These are phyloP conservation scores for Styela plicata DNA, from an alignment of 23 tunicate species.

Conservation along the genomic window DNA sequence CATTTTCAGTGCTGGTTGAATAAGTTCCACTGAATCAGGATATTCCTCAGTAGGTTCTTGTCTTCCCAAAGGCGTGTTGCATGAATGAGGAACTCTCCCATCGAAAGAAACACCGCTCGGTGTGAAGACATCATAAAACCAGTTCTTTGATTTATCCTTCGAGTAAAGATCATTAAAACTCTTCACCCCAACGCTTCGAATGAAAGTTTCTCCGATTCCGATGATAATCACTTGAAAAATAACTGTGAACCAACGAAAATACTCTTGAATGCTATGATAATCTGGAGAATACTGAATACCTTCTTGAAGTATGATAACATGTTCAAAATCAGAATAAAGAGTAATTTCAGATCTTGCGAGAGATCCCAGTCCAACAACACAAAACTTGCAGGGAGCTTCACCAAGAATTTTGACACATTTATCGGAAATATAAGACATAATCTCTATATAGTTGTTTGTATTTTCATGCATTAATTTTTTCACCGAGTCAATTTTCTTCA, in stretches of 20 bases:
- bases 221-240: conserved; percentile 34
- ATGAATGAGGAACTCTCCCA: conserved; percentile 48
- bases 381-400: conserved; percentile 34
- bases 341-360: conserved; percentile 35
- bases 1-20: conserved; percentile 39
- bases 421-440: conserved; percentile 11
- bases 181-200: conserved; percentile 26
- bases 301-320: conserved; percentile 38
- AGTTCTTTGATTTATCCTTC: neutral
- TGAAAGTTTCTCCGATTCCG: conserved; percentile 42
- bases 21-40: conserved; percentile 25
- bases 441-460: conserved; percentile 3
- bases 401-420: conserved; percentile 20
- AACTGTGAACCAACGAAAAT: conserved; percentile 45
- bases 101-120: conserved; percentile 40
- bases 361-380: conserved; percentile 48
- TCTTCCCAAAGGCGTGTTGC: conserved; percentile 52
- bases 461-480: neutral
- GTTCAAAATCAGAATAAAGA: conserved; percentile 52
- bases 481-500: conserved; percentile 3
- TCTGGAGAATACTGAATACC: conserved; percentile 11
- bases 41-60: conserved; percentile 20
- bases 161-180: neutral
- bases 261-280: conserved; percentile 29
- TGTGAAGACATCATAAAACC: conserved; percentile 52